Evolutionary conservation across 2,888 invertebrate species (phyloP).

Genomic region (Parascotia fuliginaria): DNA sequence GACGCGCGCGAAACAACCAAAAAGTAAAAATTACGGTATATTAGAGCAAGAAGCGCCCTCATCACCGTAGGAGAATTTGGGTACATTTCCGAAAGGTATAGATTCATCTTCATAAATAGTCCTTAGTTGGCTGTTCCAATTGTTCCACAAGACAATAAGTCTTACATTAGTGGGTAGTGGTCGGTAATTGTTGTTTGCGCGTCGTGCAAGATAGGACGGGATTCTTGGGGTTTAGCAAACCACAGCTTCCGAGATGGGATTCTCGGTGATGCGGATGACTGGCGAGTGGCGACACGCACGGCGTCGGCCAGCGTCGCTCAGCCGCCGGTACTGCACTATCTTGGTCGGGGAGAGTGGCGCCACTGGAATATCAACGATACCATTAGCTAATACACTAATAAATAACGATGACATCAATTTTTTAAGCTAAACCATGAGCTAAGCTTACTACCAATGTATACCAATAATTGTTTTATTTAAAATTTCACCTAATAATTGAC

Average conservation of each 20-base stretch:
- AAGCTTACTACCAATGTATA: no score
- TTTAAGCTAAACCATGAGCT: no score
- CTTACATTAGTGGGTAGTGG: not conserved
- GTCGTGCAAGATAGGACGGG: conserved; percentile 2
- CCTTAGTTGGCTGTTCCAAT: not conserved
- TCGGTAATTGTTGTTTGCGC: not conserved
- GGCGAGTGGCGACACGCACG: conserved; percentile 83
- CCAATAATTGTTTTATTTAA: no score
- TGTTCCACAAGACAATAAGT: not conserved
- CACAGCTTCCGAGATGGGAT: conserved; percentile 91
- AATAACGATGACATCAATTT: not conserved
- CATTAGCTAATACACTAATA: not conserved
- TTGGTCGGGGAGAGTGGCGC: conserved; percentile 90
- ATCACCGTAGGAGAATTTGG: not conserved
- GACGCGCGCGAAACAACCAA: not conserved
- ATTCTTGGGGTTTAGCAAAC: conserved; percentile 86
- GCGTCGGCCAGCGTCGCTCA: conserved; percentile 79
- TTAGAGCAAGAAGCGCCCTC: not conserved
- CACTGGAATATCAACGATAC: conserved; percentile 77
- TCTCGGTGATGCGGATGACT: conserved; percentile 92
- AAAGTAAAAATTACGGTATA: conserved; percentile 1
- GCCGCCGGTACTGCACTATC: conserved; percentile 88
- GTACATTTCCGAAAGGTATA: not conserved
- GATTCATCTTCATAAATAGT: conserved; percentile 2
- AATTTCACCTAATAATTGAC: no score